Evolutionary conservation across 2,797 vertebrate species (phyloP), one percentile per base, ranked within the genome.

Genomic region (Erithacus rubecula): DNA sequence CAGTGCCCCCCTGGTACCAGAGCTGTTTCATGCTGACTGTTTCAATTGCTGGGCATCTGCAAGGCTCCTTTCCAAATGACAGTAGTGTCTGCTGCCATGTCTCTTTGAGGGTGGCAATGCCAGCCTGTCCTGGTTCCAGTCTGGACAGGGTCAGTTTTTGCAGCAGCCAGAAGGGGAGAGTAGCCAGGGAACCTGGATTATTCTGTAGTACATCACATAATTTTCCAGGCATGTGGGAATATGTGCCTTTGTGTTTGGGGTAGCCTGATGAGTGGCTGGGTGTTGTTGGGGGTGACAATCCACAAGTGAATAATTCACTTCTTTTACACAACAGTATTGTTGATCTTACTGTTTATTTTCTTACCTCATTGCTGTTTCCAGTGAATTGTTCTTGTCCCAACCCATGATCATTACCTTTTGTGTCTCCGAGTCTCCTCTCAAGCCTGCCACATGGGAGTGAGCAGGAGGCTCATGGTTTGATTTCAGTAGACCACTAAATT

Each of bases 391-490:
- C 18, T 41, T 64, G 20, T 53, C 47, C 39, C 27, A 72, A 24
- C 13, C 16, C 2, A 0, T 47, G 39, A 36, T 53, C 26, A 41
- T 47, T 23, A 47, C 26, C 13, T 78, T 65, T 65, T 52, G 6
- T 46, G 30, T 52, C 34, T 53, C 53, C 59, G 60, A 24, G 27
- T 60, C 39, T 65, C 15, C 17, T 58, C 34, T 90, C 39, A 34
- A 65, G 39, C 30, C 11, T 16, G 15, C 15, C 27, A 47, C 30
- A n/a, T 19, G 9, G 20, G 5, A 47, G 20, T 34, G 37, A 83
- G 30, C 0, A 0, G 36, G 26, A 3, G 9, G 26, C 0, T 0
- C 3, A 1, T 11, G 27, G 6, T 59, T 78, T 65, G 26, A 27
- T 71, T 59, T 59, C 34, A 59, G 44, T 21, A 16, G 30, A 84